Conservation (phyloP, 1,140 invertebrate species). For the Neodiprion lecontei region DNA sequence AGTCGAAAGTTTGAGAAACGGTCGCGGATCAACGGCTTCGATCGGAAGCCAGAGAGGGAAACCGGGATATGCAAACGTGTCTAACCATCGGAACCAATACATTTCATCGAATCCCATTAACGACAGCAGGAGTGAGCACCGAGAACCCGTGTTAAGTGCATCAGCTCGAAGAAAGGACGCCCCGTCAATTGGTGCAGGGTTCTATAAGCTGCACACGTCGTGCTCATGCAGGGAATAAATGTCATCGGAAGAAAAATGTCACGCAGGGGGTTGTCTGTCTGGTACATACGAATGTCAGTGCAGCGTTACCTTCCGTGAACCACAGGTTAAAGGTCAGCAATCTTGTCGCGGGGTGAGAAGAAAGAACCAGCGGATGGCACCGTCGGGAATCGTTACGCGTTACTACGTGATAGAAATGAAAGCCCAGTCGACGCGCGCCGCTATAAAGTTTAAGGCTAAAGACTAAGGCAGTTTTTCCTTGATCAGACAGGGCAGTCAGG, state of each 20-base stretch:
- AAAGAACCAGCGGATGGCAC: too few species aligned
- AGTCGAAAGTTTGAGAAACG: background rate
- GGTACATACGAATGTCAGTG: background rate
- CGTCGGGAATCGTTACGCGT: too few species aligned
- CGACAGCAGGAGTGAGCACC: background rate
- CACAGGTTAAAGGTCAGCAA: background rate
- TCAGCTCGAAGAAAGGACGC: background rate
- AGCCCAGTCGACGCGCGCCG: too few species aligned
- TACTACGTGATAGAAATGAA: too few species aligned
- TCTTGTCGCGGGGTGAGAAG: background rate
- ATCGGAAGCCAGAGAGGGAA: background rate
- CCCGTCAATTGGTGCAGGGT: background rate
- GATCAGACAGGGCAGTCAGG: too few species aligned
- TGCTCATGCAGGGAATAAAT: background rate
- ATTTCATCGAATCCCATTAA: conserved; percentile 2
- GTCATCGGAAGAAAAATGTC: background rate
- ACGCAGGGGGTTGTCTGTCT: background rate
- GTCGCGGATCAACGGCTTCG: background rate
- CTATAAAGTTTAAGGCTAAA: too few species aligned
- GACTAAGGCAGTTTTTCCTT: too few species aligned
- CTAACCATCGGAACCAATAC: conserved; percentile 1
- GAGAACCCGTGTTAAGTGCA: background rate
- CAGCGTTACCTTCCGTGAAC: background rate
- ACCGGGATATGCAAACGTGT: background rate
- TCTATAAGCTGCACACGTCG: background rate